Evolutionary conservation across 2,888 invertebrate genomes (phyloP), one percentile per base, ranked within the genome.

Genomic region (Acrobasis repandana): DNA sequence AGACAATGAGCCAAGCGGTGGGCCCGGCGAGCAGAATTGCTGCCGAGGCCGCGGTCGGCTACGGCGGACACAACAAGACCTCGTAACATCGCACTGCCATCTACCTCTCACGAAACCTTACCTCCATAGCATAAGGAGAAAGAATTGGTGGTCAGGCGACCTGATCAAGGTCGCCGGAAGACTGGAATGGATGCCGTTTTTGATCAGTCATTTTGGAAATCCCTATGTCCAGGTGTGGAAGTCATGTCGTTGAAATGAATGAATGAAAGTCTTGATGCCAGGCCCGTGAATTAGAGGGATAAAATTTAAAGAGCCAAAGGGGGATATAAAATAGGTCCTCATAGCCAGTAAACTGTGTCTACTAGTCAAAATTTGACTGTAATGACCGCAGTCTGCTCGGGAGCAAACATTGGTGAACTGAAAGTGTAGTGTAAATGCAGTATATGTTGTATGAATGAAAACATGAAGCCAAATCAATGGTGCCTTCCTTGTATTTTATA

Each of bases 61-160:
- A 65, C 65, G 62, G 65, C 47, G 57, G 51, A 56, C 72, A 74
- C 62, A 67, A 67, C 54, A 68, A 71, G 58, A 59, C 63, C 46
- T 68, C 67, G 33, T 69, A 69, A 62, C 65, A 94, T 95, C 71
- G 94, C 95, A 16, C 38, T 43, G 16, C 50, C 6, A 11, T 33
- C 6, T 20, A 6, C 28, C 28, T 28, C 28, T 2, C 28, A 28
- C 28, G 28, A 28, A 28, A 20, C 14, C n/a, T 43, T 38, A 6
- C 38, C n/a, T 43, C 43, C 14, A 4, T n/a, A 14, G 14, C n/a
- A 6, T 43, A 43, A 43, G 11, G 4, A n/a, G 43, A 14, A 43
- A 11, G 14, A 11, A 11, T 36, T 9, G 9, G 36, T n/a, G n/a
- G 43, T 14, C 11, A 11, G 11, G 43, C 14, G 38, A 34, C n/a